These are phyloP conservation scores for Lycophotia porphyrea DNA, from an alignment of 2,888 invertebrate species.

Conservation along the genomic window DNA sequence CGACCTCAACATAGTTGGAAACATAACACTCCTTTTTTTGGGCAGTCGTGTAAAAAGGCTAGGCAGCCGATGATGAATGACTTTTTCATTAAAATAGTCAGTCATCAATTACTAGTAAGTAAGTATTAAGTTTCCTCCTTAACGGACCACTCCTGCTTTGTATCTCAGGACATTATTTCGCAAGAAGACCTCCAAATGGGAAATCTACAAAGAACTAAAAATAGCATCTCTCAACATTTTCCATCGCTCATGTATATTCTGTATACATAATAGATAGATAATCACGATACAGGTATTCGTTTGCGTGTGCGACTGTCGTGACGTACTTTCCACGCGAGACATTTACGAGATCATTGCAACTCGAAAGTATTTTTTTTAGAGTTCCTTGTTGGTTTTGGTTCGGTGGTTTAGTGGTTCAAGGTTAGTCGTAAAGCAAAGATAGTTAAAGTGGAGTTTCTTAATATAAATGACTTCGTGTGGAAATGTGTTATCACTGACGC, in stretches of 20 bases:
- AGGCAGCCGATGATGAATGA: too few relatives aligned
- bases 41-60: too few relatives aligned
- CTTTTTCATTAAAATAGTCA: too few relatives aligned
- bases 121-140: too few relatives aligned
- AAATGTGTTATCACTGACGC: background rate
- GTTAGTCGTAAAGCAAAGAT: background rate
- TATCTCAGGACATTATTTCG: too few relatives aligned
- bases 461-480: background rate
- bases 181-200: background rate
- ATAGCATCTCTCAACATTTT: conserved; percentile 44
- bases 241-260: conserved; percentile 60
- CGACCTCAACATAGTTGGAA: too few relatives aligned
- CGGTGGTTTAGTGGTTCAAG: background rate
- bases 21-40: too few relatives aligned
- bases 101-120: too few relatives aligned
- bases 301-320: conserved; percentile 78
- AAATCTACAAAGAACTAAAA: conserved; percentile 40
- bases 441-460: background rate
- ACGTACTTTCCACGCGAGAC: conserved; percentile 83
- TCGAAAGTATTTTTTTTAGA: conserved; percentile 85
- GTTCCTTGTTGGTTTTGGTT: conserved; percentile 41
- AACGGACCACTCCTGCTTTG: too few relatives aligned
- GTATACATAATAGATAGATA: conserved; percentile 63
- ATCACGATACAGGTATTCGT: conserved; percentile 70
- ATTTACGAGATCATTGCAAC: conserved; percentile 77